phyloP scores from a whole-genome alignment of 1,140 invertebrate species.

The Drosophila setifemur region DNA sequence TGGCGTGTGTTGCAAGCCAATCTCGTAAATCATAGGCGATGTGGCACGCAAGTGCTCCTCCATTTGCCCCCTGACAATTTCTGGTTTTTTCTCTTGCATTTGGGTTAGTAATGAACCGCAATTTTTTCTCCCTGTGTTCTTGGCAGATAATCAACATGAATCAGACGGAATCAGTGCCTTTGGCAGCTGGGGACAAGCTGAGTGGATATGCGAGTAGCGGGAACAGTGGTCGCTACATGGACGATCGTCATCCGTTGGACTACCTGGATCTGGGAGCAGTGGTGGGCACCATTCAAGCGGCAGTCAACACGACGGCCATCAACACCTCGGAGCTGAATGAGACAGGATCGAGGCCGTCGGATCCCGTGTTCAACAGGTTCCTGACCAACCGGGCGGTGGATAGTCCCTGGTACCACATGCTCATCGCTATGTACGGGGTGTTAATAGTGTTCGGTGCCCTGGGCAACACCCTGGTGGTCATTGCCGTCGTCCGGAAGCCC shows the following conservation, averaged over 20 bases:
- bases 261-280: constrained; percentile 37
- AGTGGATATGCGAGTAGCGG: constrained; percentile 22
- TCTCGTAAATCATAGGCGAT: constrained; percentile 45
- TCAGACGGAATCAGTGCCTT: constrained; percentile 38
- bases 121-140: constrained; percentile 7
- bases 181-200: constrained; percentile 11
- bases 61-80: not conserved
- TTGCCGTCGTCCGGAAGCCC: constrained; percentile 89
- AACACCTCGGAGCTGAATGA: constrained; percentile 31
- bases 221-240: constrained; percentile 22
- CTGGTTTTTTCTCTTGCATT: constrained; percentile 17
- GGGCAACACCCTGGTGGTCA: constrained; percentile 91
- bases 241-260: constrained; percentile 44
- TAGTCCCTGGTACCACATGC: constrained; percentile 85
- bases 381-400: constrained; percentile 87
- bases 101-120: constrained; percentile 2
- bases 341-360: constrained; percentile 33
- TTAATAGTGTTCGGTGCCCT: constrained; percentile 90
- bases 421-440: constrained; percentile 88
- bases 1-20: constrained; percentile 35
- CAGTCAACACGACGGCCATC: not conserved
- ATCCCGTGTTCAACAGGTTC: constrained; percentile 83
- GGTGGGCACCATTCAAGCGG: not conserved
- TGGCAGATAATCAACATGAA: constrained; percentile 66
- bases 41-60: constrained; percentile 32